Evolutionary conservation across 2,113 vertebrate genomes (phyloP).

Genomic region (Myiozetetes cayanensis): DNA sequence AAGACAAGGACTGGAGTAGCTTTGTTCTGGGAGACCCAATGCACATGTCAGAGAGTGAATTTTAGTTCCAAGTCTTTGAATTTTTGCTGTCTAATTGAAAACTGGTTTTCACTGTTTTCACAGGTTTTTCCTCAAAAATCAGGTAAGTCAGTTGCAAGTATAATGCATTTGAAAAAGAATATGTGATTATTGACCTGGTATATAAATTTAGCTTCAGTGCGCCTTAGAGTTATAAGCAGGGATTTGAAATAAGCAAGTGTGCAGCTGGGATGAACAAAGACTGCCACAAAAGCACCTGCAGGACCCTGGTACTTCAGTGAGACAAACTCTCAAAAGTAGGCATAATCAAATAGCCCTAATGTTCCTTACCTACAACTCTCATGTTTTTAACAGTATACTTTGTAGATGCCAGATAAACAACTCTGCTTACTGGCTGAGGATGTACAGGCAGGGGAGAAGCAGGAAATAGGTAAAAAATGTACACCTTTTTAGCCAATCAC

Average conservation of each 20-base stretch:
- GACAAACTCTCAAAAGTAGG: neutral
- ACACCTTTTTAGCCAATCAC: constrained; percentile 3
- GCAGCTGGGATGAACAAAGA: neutral
- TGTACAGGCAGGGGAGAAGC: neutral
- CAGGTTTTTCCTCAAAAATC: neutral
- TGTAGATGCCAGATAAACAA: neutral
- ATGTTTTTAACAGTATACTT: neutral
- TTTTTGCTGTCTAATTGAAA: neutral
- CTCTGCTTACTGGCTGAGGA: neutral
- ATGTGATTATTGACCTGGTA: neutral
- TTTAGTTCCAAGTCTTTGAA: neutral
- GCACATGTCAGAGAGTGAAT: neutral
- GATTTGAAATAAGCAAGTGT: neutral
- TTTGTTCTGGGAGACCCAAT: neutral
- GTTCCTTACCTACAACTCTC: neutral
- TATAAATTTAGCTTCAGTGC: neutral
- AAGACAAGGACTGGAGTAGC: neutral
- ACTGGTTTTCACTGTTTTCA: neutral
- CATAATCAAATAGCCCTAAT: neutral
- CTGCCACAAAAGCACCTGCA: neutral
- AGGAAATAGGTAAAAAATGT: neutral
- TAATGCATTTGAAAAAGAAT: neutral
- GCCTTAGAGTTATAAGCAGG: neutral
- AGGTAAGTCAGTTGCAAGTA: neutral
- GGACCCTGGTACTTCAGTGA: neutral